Evolutionary conservation across 1,140 invertebrate species (phyloP), one percentile per base, ranked within the genome.

Genomic region (Oedothorax gibbosus): DNA sequence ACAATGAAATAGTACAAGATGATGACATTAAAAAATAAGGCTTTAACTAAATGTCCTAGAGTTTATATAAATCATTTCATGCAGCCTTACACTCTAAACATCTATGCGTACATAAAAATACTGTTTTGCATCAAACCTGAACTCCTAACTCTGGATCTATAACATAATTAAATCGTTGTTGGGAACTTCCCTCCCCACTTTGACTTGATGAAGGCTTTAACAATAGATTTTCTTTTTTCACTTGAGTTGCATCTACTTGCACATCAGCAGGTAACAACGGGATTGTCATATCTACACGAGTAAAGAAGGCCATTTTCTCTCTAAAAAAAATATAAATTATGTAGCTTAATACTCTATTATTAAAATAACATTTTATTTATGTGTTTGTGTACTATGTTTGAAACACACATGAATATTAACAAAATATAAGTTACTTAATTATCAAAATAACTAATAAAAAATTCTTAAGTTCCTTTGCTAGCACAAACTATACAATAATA

Each of bases 231-330:
- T 54, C 49, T 68, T 50, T 68, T 49, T 53, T 68, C 57, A n/a
- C 50, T 18, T 81, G 64, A 68, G 20, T 62, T 21, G 20, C 12
- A 64, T 87, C 72, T 51, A 12, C 56, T 9, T 11, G 54, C 12
- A 85, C 87, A n/a, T 82, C 68, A 35, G 85, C 53, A 71, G 86
- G 76, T 57, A 85, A 75, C 50, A 85, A 68, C 21, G 84, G 79
- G 7, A 84, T 51, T 53, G 71, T 76, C 81, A 84, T 84, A 73
- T 86, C 77, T 21, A 85, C 83, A 84, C 94, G 92, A 2, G 96
- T 97, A 89, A 98, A 97, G 90, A 98, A 98, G 14, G 96, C 95
- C 94, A 98, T 98, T 90, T 97, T 98, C 91, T 97, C 96, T 92
- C 96, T 97, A 91, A 15, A 50, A 18, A 10, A n/a, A 71, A 60